phyloP scores from a whole-genome alignment of 2,113 vertebrate genomes.

The Kryptolebias marmoratus region DNA sequence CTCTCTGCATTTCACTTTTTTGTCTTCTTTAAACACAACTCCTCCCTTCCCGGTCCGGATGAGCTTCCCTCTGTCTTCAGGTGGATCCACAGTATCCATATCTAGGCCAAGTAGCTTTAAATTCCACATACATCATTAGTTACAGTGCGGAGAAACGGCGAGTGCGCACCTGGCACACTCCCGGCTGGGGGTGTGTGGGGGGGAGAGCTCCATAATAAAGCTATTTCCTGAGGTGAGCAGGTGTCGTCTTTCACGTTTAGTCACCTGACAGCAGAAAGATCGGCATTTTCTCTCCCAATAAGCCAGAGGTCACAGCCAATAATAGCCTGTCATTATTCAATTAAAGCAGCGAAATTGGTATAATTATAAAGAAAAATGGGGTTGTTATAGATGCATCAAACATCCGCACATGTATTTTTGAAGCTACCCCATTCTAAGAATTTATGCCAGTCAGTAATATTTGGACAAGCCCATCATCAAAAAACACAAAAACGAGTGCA shows the following conservation, averaged over 20 bases:
- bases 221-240: constrained; percentile 20
- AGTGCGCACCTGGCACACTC: constrained; percentile 7
- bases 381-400: too few relatives aligned
- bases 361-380: too few relatives aligned
- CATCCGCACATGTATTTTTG: background rate
- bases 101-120: background rate
- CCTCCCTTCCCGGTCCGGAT: background rate
- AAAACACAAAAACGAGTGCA: background rate
- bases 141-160: background rate
- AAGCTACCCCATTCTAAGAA: too few relatives aligned
- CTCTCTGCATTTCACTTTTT: background rate
- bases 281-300: background rate
- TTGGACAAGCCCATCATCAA: background rate
- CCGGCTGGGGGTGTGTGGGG: background rate
- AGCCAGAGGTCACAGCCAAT: background rate
- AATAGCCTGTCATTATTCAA: too few relatives aligned
- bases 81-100: background rate
- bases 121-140: constrained; percentile 1
- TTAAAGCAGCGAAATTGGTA: too few relatives aligned
- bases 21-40: background rate
- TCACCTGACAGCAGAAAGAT: background rate
- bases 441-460: background rate
- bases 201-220: background rate
- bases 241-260: constrained; percentile 33
- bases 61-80: background rate